Evolutionary conservation across 2,113 vertebrate genomes (phyloP).

Genomic region (Pipa parva): DNA sequence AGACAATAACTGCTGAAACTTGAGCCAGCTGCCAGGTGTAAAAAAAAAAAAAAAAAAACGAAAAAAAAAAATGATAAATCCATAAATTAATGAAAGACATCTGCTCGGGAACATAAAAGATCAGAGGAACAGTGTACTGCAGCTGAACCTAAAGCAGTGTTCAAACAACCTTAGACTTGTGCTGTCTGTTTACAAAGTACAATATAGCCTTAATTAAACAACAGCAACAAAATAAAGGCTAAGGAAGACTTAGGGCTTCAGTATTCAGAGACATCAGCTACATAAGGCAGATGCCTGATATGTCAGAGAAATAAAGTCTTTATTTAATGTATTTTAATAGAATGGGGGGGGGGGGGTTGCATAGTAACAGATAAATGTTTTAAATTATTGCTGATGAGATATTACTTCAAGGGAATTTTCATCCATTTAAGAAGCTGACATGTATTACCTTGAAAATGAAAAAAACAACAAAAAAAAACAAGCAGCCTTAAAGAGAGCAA

Average conservation of each 20-base stretch:
- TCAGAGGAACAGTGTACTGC: constrained; percentile 72
- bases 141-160: constrained; percentile 81
- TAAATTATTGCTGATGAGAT: too few relatives aligned
- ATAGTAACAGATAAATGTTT: too few relatives aligned
- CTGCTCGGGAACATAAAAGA: constrained; percentile 89
- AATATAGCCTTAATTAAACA: constrained; percentile 54
- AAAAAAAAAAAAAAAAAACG: constrained; percentile 74
- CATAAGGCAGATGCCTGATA: not conserved
- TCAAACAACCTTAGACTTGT: constrained; percentile 75
- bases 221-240: constrained; percentile 52
- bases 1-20: constrained; percentile 90
- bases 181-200: constrained; percentile 58
- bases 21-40: constrained; percentile 94
- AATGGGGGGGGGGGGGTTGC: too few relatives aligned
- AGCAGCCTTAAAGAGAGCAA: too few relatives aligned
- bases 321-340: too few relatives aligned
- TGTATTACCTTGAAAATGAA: too few relatives aligned
- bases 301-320: not conserved
- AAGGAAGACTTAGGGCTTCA: constrained; percentile 42
- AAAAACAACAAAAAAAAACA: too few relatives aligned
- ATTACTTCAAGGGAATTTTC: too few relatives aligned
- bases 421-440: too few relatives aligned
- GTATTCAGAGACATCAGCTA: not conserved
- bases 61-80: constrained; percentile 84
- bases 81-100: constrained; percentile 98